phyloP scores from a whole-genome alignment of 2,797 vertebrate genomes.

The Lates japonicus region DNA sequence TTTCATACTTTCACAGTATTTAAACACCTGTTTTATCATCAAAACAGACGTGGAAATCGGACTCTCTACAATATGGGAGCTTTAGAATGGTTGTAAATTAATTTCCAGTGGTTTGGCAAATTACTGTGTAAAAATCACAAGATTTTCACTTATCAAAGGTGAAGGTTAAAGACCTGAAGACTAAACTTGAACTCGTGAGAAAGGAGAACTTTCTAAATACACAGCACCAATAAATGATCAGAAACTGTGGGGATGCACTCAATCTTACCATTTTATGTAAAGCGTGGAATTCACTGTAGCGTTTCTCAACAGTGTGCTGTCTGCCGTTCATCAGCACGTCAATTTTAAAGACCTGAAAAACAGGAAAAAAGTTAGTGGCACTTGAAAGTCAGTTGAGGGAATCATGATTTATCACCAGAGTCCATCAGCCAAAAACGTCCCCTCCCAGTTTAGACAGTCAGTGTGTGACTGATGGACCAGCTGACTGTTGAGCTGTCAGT shows the following conservation, averaged over 20 bases:
- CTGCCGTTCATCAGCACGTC: slow-evolving; percentile 96
- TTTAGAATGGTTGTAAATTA: background rate
- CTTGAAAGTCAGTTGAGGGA: slow-evolving; percentile 1
- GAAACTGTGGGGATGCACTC: background rate
- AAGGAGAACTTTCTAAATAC: background rate
- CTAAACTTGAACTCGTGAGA: background rate
- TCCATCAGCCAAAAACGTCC: background rate
- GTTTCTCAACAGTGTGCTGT: slow-evolving; percentile 96
- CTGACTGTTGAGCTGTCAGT: slow-evolving; percentile 22
- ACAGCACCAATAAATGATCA: background rate
- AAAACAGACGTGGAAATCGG: too few relatives aligned
- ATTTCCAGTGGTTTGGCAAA: background rate
- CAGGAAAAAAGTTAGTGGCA: slow-evolving; percentile 19
- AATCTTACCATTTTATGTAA: slow-evolving; percentile 96
- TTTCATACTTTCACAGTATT: too few relatives aligned
- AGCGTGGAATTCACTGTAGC: slow-evolving; percentile 98
- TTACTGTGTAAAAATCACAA: background rate
- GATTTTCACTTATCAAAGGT: background rate
- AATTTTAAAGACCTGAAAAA: slow-evolving; percentile 95
- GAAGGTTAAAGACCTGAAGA: background rate
- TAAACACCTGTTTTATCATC: too few relatives aligned
- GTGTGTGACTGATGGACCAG: background rate
- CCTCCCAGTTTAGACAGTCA: slow-evolving; percentile 3
- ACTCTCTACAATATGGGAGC: too few relatives aligned
- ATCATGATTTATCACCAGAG: slow-evolving; percentile 14